Percentiles rank a stretch among this genome's conserved stretches.
phyloP scores from a whole-genome alignment of 2,113 vertebrate genomes.

The Arothron firmamentum region DNA sequence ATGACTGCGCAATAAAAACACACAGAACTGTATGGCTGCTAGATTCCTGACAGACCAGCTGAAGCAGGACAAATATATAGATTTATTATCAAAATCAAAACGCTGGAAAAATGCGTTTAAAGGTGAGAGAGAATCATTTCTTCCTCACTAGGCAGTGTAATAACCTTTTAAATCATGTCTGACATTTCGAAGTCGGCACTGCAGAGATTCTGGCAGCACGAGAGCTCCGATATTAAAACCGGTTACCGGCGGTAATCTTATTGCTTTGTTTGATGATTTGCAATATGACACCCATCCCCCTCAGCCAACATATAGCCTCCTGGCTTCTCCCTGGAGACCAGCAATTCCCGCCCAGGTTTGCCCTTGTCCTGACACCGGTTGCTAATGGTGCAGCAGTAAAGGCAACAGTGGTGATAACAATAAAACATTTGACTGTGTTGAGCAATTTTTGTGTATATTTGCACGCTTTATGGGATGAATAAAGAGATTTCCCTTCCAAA shows the following conservation, averaged over 20 bases:
- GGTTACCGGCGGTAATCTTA: conserved; percentile 81
- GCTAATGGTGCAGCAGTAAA: conserved; percentile 80
- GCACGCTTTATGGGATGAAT: conserved; percentile 61
- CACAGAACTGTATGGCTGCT: conserved; percentile 9
- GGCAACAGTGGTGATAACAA: conserved; percentile 72
- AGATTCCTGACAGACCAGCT: conserved; percentile 26
- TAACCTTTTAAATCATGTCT: conserved; percentile 89
- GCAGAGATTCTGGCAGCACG: conserved; percentile 78
- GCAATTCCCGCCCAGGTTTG: conserved; percentile 51
- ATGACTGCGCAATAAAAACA: conserved; percentile 4
- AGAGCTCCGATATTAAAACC: conserved; percentile 78
- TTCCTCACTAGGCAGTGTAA: conserved; percentile 71
- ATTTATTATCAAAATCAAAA: conserved; percentile 57
- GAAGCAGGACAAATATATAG: conserved; percentile 31
- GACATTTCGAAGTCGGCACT: conserved; percentile 83
- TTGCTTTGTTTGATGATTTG: conserved; percentile 86
- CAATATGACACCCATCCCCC: conserved; percentile 73
- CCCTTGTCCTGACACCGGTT: conserved; percentile 81
- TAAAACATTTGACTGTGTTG: conserved; percentile 38
- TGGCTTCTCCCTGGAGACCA: conserved; percentile 45
- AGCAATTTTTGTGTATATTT: conserved; percentile 72
- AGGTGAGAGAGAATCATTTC: conserved; percentile 27
- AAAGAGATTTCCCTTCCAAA: conserved; percentile 9
- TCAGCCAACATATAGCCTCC: conserved; percentile 28
- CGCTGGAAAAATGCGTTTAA: conserved; percentile 36